A percentile compares a stretch with the other conserved stretches of the same genome.
These are phyloP conservation scores for Thysanoteuthis rhombus DNA, from an alignment of 2,888 invertebrate species.

Conservation along the genomic window DNA sequence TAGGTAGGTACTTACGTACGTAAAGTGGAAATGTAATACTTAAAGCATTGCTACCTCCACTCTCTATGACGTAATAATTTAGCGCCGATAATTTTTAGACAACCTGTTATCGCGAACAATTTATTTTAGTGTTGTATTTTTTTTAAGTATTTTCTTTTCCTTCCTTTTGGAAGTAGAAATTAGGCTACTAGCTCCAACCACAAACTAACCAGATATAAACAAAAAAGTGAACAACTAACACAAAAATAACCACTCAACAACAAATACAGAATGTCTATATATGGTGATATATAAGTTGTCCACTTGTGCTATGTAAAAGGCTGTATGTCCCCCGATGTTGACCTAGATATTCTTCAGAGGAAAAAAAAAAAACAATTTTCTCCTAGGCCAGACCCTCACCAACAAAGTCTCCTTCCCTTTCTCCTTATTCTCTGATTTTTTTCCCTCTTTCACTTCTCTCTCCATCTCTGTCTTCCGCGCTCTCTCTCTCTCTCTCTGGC, in stretches of 20 bases:
- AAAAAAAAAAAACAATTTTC: not conserved
- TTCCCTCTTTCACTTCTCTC: too few relatives aligned
- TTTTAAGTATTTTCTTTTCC: too few relatives aligned
- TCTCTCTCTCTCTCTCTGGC: not conserved
- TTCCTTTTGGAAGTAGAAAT: too few relatives aligned
- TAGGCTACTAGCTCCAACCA: not conserved
- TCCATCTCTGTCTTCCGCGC: too few relatives aligned
- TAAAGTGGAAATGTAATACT: too few relatives aligned
- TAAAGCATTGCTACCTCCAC: too few relatives aligned
- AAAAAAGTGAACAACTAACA: not conserved
- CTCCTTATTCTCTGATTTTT: not conserved
- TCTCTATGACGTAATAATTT: too few relatives aligned
- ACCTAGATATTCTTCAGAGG: not conserved
- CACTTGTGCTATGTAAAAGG: not conserved
- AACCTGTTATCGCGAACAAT: too few relatives aligned
- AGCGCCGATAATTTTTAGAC: too few relatives aligned
- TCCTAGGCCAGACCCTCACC: not conserved
- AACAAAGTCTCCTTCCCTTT: not conserved
- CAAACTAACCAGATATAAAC: not conserved
- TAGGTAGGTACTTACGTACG: too few relatives aligned
- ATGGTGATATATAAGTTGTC: conserved; percentile 12
- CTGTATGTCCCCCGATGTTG: not conserved
- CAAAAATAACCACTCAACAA: not conserved
- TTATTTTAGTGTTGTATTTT: too few relatives aligned
- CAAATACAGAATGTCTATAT: not conserved